Evolutionary conservation across 2,888 invertebrate genomes (phyloP), one percentile per base, ranked within the genome.

Genomic region (Sabellastarte sp.): DNA sequence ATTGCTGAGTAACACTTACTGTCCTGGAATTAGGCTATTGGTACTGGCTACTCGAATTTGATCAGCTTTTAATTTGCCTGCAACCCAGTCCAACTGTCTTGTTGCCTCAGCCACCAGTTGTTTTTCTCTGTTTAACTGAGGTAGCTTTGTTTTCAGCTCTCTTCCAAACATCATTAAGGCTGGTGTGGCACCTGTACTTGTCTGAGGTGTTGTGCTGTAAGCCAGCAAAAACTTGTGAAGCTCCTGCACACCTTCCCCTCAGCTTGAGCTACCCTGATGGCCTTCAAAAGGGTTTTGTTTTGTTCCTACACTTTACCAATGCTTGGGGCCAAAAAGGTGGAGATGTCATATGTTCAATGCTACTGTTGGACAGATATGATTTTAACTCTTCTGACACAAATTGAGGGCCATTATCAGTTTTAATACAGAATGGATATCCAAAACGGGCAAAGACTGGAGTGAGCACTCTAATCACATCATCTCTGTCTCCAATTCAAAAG

Each of bases 111-210:
- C 26, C 10, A 10, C 5, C 5, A 53, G 5, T 5, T 41, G 5
- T 41, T 41, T 41, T 15, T 41, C 41, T 5, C 10, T 5, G 5
- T 20, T 41, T 15, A 53, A 24, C 15, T 26, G n/a, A 15, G 53
- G 53, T 5, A 53, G 53, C 26, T 53, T 53, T 24, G 53, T 53
- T 53, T 53, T 53, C n/a, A 53, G 15, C 24, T 53, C 53, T 24
- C 53, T 53, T 10, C 53, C 53, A 26, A 53, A 53, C 53, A 53
- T 53, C 53, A 53, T 5, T 15, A 53, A 5, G n/a, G 53, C 20
- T 53, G 53, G 53, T 20, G 53, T 53, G 10, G 15, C 26, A 15
- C 53, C 53, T n/a, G 53, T 53, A 26, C 41, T 41, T 41, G 41
- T 20, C 5, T 41, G 41, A 41, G 41, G 41, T 41, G 20, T 20